Evolutionary conservation across 2,797 vertebrate species (phyloP).

Genomic region (Lagodon rhomboides): DNA sequence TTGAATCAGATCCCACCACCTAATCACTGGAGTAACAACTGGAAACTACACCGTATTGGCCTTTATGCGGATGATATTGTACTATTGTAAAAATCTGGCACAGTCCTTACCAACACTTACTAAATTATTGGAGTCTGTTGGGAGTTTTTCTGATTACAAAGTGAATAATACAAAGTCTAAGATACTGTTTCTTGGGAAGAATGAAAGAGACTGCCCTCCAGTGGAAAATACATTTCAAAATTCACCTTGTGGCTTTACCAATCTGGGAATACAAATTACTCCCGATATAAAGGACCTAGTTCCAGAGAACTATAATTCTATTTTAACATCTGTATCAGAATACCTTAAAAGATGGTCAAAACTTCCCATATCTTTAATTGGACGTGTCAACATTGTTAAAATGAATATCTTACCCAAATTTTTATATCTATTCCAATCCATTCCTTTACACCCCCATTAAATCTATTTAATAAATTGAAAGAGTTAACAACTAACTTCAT

Average conservation of each 20-base stretch:
- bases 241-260: background rate
- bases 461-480: background rate
- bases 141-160: background rate
- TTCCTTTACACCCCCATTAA: background rate
- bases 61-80: background rate
- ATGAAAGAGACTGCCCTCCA: slow-evolving; percentile 4
- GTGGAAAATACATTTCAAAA: background rate
- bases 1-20: no score
- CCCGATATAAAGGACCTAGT: slow-evolving; percentile 20
- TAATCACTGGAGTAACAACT: no score
- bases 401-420: background rate
- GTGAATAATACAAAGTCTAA: background rate
- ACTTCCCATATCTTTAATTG: slow-evolving; percentile 15
- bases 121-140: background rate
- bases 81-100: no score
- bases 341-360: slow-evolving; percentile 6
- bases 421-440: background rate
- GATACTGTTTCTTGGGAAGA: background rate
- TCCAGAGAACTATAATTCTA: slow-evolving; percentile 9
- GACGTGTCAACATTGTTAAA: background rate
- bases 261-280: slow-evolving; percentile 9
- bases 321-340: slow-evolving; percentile 14
- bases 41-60: background rate
- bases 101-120: no score
- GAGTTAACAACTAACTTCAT: background rate